These are phyloP conservation scores for Leptinotarsa undecemlineata DNA, from an alignment of 1,140 invertebrate species.

Conservation along the genomic window DNA sequence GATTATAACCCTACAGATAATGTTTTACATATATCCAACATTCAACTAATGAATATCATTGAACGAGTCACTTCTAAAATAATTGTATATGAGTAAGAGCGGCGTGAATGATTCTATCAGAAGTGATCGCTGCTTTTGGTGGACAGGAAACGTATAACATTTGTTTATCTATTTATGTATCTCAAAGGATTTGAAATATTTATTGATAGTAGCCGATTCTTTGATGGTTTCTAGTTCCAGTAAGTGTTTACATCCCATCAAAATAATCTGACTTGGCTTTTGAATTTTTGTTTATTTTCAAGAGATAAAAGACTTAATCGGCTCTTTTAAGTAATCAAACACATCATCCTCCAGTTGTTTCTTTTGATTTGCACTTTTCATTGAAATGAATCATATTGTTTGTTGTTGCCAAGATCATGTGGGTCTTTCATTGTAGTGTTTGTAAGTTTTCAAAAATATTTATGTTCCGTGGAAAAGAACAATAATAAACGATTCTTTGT, in stretches of 20 bases:
- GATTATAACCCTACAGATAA: too few species aligned
- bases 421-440: not conserved
- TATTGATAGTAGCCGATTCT: conserved; percentile 51
- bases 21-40: too few species aligned
- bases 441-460: too few species aligned
- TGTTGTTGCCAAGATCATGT: not conserved
- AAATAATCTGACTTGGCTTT: conserved; percentile 48
- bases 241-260: conserved; percentile 48
- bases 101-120: not conserved
- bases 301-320: conserved; percentile 52
- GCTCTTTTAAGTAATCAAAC: conserved; percentile 51
- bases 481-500: too few species aligned
- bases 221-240: conserved; percentile 49
- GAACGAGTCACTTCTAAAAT: not conserved
- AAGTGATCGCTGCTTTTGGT: not conserved
- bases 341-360: conserved; percentile 41
- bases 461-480: too few species aligned
- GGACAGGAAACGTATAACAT: conserved; percentile 46
- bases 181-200: conserved; percentile 51
- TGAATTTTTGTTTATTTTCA: conserved; percentile 46
- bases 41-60: too few species aligned
- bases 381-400: not conserved
- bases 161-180: conserved; percentile 49
- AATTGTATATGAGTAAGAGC: conserved; percentile 1
- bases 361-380: conserved; percentile 8